Percentiles rank a stretch among this genome's conserved stretches.
These are phyloP conservation scores for Dipodomys spectabilis DNA, from an alignment of 2,113 vertebrate genomes.

Conservation along the genomic window DNA sequence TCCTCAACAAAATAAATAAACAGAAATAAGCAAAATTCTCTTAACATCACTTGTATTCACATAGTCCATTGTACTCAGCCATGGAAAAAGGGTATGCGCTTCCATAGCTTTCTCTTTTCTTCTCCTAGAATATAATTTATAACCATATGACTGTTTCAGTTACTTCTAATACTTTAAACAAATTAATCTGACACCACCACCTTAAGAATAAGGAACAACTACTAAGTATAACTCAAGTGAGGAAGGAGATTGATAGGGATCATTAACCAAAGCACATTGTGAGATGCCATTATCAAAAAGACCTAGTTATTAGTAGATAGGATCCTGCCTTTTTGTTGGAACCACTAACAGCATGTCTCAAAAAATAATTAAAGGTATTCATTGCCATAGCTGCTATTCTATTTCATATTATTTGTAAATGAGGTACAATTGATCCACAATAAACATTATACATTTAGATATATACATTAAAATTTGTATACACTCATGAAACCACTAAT, in stretches of 20 bases:
- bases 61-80: neutral
- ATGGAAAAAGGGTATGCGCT: neutral
- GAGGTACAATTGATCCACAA: neutral
- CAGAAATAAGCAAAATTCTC: neutral
- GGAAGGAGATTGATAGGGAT: neutral
- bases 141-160: neutral
- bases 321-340: neutral
- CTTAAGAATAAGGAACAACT: neutral
- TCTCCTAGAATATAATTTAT: no score
- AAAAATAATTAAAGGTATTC: neutral
- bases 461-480: neutral
- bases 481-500: neutral
- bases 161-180: conserved; percentile 3
- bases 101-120: no score
- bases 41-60: neutral
- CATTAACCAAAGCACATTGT: neutral
- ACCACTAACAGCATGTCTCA: neutral
- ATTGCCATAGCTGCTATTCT: neutral
- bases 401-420: conserved; percentile 23
- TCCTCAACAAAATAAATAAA: no score
- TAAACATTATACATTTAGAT: conserved; percentile 19
- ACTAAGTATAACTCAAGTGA: neutral
- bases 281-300: neutral
- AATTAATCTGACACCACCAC: neutral
- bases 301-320: neutral